phyloP scores from a whole-genome alignment of 2,888 invertebrate genomes.

The Calameuta pallipes region DNA sequence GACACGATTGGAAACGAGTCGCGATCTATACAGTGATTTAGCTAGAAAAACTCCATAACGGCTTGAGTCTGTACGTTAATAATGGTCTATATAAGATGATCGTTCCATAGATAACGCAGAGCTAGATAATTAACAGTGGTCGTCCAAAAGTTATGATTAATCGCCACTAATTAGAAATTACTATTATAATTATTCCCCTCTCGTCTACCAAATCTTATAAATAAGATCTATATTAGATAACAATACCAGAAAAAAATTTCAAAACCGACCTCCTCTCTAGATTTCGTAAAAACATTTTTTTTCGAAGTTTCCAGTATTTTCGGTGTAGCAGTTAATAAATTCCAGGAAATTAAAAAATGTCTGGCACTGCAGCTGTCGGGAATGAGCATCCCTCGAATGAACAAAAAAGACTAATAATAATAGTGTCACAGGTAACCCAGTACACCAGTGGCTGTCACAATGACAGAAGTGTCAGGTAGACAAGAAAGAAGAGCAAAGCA shows the following conservation, averaged over 20 bases:
- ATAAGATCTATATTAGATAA: neutral
- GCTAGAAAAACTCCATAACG: neutral
- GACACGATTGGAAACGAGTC: neutral
- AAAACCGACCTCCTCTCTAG: neutral
- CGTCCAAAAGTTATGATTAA: neutral
- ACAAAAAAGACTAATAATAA: neutral
- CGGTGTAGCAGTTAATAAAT: neutral
- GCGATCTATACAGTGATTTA: neutral
- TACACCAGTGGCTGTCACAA: neutral
- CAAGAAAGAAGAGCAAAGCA: neutral
- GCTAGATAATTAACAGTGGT: neutral
- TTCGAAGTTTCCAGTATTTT: neutral
- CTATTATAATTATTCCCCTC: neutral
- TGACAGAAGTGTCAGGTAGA: neutral
- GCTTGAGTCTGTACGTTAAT: neutral
- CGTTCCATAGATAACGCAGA: neutral
- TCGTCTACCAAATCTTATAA: neutral
- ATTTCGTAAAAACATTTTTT: neutral
- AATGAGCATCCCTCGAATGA: neutral
- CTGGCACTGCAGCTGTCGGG: neutral
- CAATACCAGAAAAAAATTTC: neutral
- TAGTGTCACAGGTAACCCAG: neutral
- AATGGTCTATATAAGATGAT: neutral
- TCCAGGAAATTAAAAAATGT: neutral
- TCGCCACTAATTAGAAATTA: neutral